Evolutionary conservation across 2,113 vertebrate genomes (phyloP).

Genomic region (Stercorarius parasiticus): DNA sequence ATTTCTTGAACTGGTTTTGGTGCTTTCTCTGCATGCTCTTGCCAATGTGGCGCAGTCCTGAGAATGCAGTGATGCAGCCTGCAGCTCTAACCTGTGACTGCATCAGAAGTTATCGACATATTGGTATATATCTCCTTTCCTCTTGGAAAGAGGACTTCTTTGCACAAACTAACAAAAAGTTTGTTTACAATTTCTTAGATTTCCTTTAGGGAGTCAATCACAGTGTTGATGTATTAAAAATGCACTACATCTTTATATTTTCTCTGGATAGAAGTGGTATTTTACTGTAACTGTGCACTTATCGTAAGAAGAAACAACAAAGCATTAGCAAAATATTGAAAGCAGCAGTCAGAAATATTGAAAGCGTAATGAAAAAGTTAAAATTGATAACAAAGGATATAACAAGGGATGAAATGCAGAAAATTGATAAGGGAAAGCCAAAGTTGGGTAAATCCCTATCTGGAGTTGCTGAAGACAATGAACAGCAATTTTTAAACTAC

Average conservation of each 20-base stretch:
- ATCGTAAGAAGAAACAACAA: neutral
- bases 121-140: neutral
- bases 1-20: neutral
- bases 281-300: neutral
- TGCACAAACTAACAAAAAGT: neutral
- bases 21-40: neutral
- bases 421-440: neutral
- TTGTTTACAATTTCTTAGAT: neutral
- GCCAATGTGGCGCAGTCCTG: fast-evolving
- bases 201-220: neutral
- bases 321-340: neutral
- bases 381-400: neutral
- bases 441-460: neutral
- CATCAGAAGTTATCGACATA: neutral
- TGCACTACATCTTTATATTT: neutral
- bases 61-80: neutral
- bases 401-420: neutral
- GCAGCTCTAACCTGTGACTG: neutral
- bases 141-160: neutral
- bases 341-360: neutral
- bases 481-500: neutral
- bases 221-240: neutral
- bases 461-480: neutral
- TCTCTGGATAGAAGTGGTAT: neutral
- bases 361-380: neutral